Evolutionary conservation across 2,888 invertebrate species (phyloP), one percentile per base, ranked within the genome.

Genomic region (Apoda limacodes): DNA sequence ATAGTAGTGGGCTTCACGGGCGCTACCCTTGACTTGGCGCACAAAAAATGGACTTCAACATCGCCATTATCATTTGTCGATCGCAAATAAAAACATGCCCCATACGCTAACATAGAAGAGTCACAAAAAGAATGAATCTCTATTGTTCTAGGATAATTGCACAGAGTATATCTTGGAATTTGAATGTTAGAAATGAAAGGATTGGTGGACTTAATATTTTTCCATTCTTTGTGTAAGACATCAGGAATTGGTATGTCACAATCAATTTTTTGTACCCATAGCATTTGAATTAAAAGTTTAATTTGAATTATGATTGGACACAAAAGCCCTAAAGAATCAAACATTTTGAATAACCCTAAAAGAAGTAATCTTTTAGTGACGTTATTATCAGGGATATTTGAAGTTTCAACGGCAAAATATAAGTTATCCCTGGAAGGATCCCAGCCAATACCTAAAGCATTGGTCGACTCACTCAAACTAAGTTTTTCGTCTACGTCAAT

Each of bases 241-340:
- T 1, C 9, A 9, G 33, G 25, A 24, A 39, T n/a, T 21, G 2
- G 3, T 20, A 30, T 32, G 13, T 39, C 39, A 36, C 39, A 36
- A 13, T 26, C 20, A 2, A 22, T 12, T 9, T 34, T 34, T n/a
- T 17, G 9, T 13, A 20, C 9, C 25, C 29, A 34, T 11, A 30
- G 10, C 7, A 13, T 12, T 29, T 26, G 25, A 10, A 29, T 22
- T 10, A 25, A 25, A 5, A 19, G 24, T 30, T 35, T 32, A 1
- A 32, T 28, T 11, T 27, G 28, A 20, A 39, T 32, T 11, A 36
- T 7, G 2, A 30, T 14, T 2, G 39, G 32, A n/a, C 17, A 26
- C 15, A 40, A n/a, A 4, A 36, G 10, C 2, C 40, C 40, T 5
- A 35, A n/a, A 0, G 38, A 35, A 9, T 39, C 35, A 13, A 32